Evolutionary conservation across 1,140 invertebrate genomes (phyloP), one percentile per base, ranked within the genome.

Genomic region (Planococcus citri): DNA sequence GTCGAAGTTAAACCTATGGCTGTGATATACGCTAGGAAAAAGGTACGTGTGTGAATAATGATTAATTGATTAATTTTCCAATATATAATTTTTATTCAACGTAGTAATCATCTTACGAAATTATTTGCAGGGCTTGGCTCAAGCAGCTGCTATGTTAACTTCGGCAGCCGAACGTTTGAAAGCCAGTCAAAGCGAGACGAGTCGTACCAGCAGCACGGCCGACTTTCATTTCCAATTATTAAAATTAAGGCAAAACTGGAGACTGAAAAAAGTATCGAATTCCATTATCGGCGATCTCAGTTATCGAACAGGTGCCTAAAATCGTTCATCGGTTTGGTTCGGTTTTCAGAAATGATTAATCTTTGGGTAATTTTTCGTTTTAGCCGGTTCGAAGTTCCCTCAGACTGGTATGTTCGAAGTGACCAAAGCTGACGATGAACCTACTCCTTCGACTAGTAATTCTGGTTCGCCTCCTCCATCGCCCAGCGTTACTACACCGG

Each of bases 371-470:
- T 60, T 60, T 60, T 20, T 20, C 21, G 8, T 60, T 72, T 20
- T 33, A 75, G 89, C 89, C 68, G 94, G 94, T 1, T 96, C 93
- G 0, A 91, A 94, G 76, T 97, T 92, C 77, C 87, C 86, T 71
- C 94, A 97, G 79, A 90, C 89, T 70, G 94, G 95, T 41, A 91
- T 93, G 73, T 97, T 98, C 84, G 95, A 98, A 83, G 95, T 98
- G 0, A 90, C 88, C 1, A 97, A 97, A 81, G 92, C 92, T 6
- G 92, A 94, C 73, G 89, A 91, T 64, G 80, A 84, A 68, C 85
- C 86, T 75, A 76, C 72, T 12, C 73, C 72, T 68, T 78, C 22
- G 41, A 77, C 76, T 25, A 29, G 14, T 29, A 38, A 51, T 33
- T 60, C 27, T 25, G 51, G 20, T 60, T 82, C 80, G 73, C 83